Evolutionary conservation across 2,888 invertebrate species (phyloP).

Genomic region (Drosophila meridionalis): DNA sequence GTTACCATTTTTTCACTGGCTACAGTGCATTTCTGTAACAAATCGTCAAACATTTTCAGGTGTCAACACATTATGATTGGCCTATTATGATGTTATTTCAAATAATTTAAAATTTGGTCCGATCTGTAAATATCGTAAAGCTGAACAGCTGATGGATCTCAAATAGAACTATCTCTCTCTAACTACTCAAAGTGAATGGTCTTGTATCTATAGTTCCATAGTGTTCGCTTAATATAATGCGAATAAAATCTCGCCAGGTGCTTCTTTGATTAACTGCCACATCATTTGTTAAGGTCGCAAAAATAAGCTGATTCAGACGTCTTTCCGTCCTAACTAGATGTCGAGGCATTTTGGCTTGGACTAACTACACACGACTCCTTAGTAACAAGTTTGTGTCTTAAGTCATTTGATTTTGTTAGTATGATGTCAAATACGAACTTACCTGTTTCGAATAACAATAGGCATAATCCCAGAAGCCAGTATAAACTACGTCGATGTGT

Average conservation of each 20-base stretch:
- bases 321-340: not conserved
- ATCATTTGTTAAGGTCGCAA: not conserved
- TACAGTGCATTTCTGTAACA: constrained; percentile 34
- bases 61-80: not conserved
- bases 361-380: constrained; percentile 3
- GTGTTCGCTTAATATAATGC: not conserved
- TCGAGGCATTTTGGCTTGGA: not conserved
- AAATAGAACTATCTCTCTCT: not conserved
- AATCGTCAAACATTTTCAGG: constrained; percentile 3
- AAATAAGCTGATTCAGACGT: not conserved
- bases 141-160: not conserved
- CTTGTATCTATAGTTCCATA: not conserved
- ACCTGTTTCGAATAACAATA: constrained; percentile 83
- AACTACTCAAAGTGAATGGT: not conserved
- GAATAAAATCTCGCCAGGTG: not conserved
- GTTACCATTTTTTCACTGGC: constrained; percentile 20
- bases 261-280: not conserved
- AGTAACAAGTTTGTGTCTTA: constrained; percentile 39
- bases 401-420: constrained; percentile 45
- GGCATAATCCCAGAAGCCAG: constrained; percentile 83
- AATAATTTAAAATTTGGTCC: not conserved
- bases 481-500: constrained; percentile 76
- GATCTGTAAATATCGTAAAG: not conserved
- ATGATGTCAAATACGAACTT: constrained; percentile 51
- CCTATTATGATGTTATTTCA: not conserved